A percentile compares a stretch with the other conserved stretches of the same genome.
phyloP scores from a whole-genome alignment of 2,113 vertebrate genomes.

The Galbula dea region DNA sequence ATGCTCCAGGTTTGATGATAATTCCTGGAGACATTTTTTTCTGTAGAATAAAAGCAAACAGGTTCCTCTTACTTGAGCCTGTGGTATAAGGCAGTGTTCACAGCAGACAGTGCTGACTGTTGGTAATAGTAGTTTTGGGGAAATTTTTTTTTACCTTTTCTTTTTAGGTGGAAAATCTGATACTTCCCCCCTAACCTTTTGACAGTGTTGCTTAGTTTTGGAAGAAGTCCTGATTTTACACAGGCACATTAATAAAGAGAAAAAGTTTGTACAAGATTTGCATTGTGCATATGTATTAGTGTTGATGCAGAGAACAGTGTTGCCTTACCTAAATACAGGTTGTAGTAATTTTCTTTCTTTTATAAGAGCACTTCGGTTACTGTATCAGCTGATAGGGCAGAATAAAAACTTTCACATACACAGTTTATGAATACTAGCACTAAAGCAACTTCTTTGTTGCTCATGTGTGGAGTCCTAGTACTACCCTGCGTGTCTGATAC shows the following conservation, averaged over 20 bases:
- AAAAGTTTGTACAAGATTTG: neutral
- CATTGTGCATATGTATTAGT: neutral
- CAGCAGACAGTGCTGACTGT: neutral
- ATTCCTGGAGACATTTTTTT: neutral
- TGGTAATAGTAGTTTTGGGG: neutral
- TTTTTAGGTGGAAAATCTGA: neutral
- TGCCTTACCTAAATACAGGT: neutral
- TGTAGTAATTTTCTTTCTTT: neutral
- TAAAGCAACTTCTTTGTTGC: neutral
- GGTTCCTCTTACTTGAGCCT: neutral
- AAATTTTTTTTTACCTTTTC: neutral
- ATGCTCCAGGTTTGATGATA: neutral
- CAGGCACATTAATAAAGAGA: neutral
- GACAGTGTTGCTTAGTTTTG: neutral
- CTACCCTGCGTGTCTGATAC: fast-evolving
- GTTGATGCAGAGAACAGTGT: neutral
- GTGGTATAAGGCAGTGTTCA: neutral
- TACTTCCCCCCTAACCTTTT: neutral
- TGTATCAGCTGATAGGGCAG: neutral
- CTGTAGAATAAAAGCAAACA: neutral
- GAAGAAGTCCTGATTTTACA: neutral
- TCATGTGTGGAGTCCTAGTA: neutral
- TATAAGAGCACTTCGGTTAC: neutral
- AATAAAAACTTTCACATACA: fast-evolving
- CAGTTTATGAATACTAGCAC: neutral